Evolutionary conservation across 2,113 vertebrate species (phyloP), one percentile per base, ranked within the genome.

Genomic region (Dascyllus trimaculatus): DNA sequence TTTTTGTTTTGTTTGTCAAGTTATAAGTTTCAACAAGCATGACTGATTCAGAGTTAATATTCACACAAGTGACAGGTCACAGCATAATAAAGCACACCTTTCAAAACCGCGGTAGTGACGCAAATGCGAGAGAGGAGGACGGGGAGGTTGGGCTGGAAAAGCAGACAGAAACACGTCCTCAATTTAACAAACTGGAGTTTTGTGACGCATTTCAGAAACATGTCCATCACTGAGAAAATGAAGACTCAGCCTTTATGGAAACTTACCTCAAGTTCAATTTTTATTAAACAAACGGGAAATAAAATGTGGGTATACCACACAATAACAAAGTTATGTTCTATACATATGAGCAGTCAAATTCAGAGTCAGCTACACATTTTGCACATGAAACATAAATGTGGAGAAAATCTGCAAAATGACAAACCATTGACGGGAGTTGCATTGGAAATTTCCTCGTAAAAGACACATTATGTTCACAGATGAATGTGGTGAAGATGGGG

Each of bases 31-130:
- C 48, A 22, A 59, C 10, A 48, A 70, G 40, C 4, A 1, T 4
- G n/a, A 46, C 46, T 18, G 58, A 80, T 53, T 53, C 40, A 25
- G 21, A 53, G 63, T 73, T 63, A 19, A 54, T 59, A 48, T 43
- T 67, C 43, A n/a, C 13, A 78, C 48, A 65, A 67, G 58, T 22
- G 67, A 48, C 56, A 26, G 57, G 71, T 78, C 65, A 78, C 21
- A 15, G n/a, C 21, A 40, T 64, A 71, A 78, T 75, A 75, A 83
- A 83, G 74, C 51, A 29, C 58, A 75, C 53, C 74, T 74, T 84
- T 85, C 35, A 83, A 58, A 82, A 54, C 40, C 26, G 21, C 0
- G 11, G 22, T 24, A 13, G 63, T 82, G 81, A 73, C 19, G 67
- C 75, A 76, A 61, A 73, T 45, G 46, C 51, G 67, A 69, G n/a